Evolutionary conservation across 2,797 vertebrate species (phyloP), one percentile per base, ranked within the genome.

Genomic region (Neosilurus hyrtlii): DNA sequence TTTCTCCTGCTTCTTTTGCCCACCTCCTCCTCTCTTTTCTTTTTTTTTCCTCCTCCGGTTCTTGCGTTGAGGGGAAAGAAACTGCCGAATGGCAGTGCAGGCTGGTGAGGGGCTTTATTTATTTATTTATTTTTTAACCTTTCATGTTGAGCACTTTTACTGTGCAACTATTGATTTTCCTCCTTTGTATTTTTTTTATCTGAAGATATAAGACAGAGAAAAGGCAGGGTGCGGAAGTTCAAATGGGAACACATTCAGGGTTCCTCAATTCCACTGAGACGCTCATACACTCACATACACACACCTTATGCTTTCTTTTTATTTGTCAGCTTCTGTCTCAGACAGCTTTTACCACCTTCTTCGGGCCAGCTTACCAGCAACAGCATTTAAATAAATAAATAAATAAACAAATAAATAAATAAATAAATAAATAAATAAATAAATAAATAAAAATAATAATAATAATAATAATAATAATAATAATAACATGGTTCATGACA

Each of bases 121-220:
- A 30, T 30, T 30, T 30, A 2, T 43, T 43, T 43, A n/a, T n/a
- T 43, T 43, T 94, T 92, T 91, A 93, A 88, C 91, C 91, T 93
- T 93, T 94, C 91, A 91, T 92, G 91, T 93, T 43, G 88, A 93
- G 90, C 90, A 93, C 92, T 91, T 93, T 91, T 92, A 91, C 91
- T 91, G 91, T 93, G 91, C 90, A 91, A 90, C 91, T 94, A 94
- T 94, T 93, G 93, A 95, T 95, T 94, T 91, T 90, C 80, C 84
- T 84, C 89, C 86, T 92, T 92, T 92, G 90, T 93, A 88, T 89
- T 88, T 87, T 88, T 88, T 89, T 85, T 90, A 92, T 91, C 88
- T 92, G 88, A 90, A 91, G 91, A 93, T 89, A 89, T 91, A 92
- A 89, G 91, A 76, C 59, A 62, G 79, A 80, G 80, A 86, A 85